Evolutionary conservation across 2,888 invertebrate species (phyloP).

Genomic region (Athripsodes cinereus): DNA sequence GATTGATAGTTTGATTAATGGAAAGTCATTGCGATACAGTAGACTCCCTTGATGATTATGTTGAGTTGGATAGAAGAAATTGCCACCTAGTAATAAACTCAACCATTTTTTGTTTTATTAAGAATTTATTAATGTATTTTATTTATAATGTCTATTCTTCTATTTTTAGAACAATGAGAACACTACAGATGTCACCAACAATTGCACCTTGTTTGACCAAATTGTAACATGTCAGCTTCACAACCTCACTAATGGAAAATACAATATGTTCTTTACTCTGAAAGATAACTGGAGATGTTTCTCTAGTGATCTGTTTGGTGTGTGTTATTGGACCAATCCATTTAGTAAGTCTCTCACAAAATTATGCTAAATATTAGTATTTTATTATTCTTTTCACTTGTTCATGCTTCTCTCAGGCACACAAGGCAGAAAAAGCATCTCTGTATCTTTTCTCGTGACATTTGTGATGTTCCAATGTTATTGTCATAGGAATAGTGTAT

Average conservation of each 20-base stretch:
- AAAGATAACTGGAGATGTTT: constrained; percentile 15
- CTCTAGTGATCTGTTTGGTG: not conserved
- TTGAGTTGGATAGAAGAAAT: no score
- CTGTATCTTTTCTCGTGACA: no score
- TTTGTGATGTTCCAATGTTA: no score
- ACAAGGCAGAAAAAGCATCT: not conserved
- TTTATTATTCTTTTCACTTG: no score
- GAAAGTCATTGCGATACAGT: not conserved
- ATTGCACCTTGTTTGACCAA: constrained; percentile 9
- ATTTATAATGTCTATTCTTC: no score
- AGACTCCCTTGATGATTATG: not conserved
- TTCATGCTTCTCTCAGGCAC: no score
- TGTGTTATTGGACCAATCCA: constrained; percentile 10
- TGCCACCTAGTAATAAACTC: no score
- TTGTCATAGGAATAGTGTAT: no score
- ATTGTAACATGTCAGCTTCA: constrained; percentile 5
- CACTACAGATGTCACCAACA: constrained; percentile 5
- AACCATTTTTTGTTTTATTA: no score
- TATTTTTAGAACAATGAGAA: constrained; percentile 8
- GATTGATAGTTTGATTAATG: not conserved
- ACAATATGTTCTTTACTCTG: constrained; percentile 5
- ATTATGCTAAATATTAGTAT: not conserved
- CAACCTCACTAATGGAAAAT: constrained; percentile 13
- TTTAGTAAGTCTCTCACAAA: constrained; percentile 8
- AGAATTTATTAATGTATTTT: no score